Percentiles rank a stretch among this genome's conserved stretches.
Evolutionary conservation across 2,888 invertebrate genomes (phyloP).

Genomic region (Bibio marci): DNA sequence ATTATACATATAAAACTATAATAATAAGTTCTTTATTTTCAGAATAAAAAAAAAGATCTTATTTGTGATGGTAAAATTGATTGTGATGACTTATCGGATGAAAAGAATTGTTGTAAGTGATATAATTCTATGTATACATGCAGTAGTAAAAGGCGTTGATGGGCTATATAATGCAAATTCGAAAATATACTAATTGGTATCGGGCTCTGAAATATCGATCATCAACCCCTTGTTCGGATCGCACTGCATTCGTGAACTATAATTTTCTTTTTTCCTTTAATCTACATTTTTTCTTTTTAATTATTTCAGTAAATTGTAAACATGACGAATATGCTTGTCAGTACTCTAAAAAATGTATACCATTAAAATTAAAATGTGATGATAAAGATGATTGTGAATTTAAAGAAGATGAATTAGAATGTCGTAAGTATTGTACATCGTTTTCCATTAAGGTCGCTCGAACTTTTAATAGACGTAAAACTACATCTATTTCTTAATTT

Average conservation of each 20-base stretch:
- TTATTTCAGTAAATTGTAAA: conserved; percentile 37
- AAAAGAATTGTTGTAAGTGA: conserved; percentile 48
- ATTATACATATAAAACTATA: not conserved
- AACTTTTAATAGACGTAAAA: no score
- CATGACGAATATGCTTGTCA: conserved; percentile 43
- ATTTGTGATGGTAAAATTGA: conserved; percentile 62
- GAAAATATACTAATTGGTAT: no score
- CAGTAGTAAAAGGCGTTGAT: no score
- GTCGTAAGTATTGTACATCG: conserved; percentile 46
- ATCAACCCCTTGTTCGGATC: no score
- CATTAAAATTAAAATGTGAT: conserved; percentile 43
- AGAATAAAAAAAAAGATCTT: conserved; percentile 17
- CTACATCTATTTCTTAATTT: no score
- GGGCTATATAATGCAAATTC: no score
- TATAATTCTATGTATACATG: no score
- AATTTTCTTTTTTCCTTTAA: not conserved
- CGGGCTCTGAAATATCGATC: no score
- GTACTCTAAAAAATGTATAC: conserved; percentile 44
- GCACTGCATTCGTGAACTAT: conserved; percentile 1
- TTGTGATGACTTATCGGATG: conserved; percentile 59
- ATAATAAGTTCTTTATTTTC: not conserved
- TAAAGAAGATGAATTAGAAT: conserved; percentile 63
- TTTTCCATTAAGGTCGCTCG: no score
- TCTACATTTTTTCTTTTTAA: conserved; percentile 1
- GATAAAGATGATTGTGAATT: conserved; percentile 42